These are phyloP conservation scores for Tiliqua scincoides DNA, from an alignment of 2,113 vertebrate species.

Conservation along the genomic window DNA sequence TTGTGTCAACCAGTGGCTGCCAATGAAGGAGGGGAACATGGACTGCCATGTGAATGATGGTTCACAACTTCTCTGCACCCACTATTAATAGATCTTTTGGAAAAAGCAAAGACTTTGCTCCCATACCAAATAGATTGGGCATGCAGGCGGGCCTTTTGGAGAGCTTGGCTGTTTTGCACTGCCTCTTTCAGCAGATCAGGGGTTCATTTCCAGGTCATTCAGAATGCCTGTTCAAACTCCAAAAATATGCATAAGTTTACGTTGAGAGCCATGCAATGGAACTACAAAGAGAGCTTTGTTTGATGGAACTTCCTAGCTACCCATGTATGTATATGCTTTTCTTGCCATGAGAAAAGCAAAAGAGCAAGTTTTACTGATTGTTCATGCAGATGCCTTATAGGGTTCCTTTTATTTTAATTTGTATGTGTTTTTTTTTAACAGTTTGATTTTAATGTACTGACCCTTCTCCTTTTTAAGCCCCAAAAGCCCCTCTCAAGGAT, in stretches of 20 bases:
- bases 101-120: not conserved
- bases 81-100: not conserved
- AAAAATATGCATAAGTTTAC: rapidly evolving
- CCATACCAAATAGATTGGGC: not conserved
- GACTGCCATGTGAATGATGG: not conserved
- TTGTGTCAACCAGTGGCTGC: not conserved
- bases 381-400: constrained; percentile 50
- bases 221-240: not conserved
- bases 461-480: constrained; percentile 39
- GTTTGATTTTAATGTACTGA: constrained; percentile 55
- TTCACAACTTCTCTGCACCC: not conserved
- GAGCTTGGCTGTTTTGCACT: not conserved
- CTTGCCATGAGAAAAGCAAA: constrained; percentile 27
- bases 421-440: constrained; percentile 28
- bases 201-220: not conserved
- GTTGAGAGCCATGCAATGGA: not conserved
- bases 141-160: not conserved
- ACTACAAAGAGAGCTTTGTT: not conserved
- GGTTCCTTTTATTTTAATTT: constrained; percentile 25
- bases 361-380: constrained; percentile 57
- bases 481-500: constrained; percentile 45
- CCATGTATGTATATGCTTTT: not conserved
- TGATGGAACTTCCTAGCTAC: constrained; percentile 69
- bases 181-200: not conserved
- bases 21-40: not conserved